These are phyloP conservation scores for Numenius arquata DNA, from an alignment of 2,113 vertebrate species.

Conservation along the genomic window DNA sequence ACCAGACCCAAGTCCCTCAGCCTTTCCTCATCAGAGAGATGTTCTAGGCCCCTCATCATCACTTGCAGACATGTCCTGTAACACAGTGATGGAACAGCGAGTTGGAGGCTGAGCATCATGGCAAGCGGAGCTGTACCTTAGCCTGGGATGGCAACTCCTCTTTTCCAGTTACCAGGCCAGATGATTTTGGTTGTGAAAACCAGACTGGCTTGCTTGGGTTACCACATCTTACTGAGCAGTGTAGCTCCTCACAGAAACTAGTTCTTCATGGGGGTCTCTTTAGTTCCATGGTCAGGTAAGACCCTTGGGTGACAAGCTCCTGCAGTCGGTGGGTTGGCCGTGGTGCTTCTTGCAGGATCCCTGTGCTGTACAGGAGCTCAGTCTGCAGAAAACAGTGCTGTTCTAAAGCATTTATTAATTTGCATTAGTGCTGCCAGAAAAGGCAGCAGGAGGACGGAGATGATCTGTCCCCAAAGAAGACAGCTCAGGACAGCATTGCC, in stretches of 20 bases:
- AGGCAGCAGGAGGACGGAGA: background rate
- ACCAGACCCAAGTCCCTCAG: too few species aligned
- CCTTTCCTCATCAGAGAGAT: too few species aligned
- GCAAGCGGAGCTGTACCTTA: background rate
- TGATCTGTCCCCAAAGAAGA: background rate
- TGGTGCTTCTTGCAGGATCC: background rate
- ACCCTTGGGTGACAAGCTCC: background rate
- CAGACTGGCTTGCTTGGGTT: background rate
- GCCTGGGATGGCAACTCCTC: background rate
- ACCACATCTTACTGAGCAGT: background rate
- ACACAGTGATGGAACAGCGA: fast-evolving
- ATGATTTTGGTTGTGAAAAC: background rate
- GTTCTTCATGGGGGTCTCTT: background rate
- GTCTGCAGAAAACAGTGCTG: background rate
- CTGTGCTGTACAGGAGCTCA: background rate
- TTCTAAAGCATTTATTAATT: background rate
- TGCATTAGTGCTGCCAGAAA: background rate
- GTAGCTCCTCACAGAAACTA: background rate
- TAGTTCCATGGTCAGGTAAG: background rate
- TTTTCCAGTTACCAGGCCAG: background rate
- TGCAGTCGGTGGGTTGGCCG: background rate
- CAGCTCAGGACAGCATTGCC: background rate
- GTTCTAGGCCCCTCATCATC: too few species aligned
- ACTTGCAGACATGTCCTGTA: background rate
- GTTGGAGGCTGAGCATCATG: background rate